Evolutionary conservation across 2,797 vertebrate genomes (phyloP).

Genomic region (Psittacula derbiana): DNA sequence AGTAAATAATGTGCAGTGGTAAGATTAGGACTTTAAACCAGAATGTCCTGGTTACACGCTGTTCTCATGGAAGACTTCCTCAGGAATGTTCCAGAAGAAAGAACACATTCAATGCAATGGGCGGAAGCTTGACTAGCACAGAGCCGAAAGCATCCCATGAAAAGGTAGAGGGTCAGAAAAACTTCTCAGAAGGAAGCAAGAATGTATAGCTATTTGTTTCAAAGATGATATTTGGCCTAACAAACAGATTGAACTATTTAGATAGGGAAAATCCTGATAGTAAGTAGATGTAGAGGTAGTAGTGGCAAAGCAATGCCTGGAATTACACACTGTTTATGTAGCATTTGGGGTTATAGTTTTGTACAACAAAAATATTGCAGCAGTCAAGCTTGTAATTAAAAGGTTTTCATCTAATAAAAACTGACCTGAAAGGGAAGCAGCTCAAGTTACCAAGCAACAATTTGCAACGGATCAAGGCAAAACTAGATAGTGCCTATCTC

Average conservation of each 20-base stretch:
- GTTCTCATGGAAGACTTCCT: not conserved
- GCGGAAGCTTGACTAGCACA: not conserved
- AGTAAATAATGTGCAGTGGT: not conserved
- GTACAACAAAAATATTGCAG: slow-evolving; percentile 15
- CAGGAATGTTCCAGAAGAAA: not conserved
- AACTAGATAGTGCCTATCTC: slow-evolving; percentile 29
- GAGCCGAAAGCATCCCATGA: not conserved
- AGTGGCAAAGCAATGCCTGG: not conserved
- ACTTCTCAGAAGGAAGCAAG: not conserved
- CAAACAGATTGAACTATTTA: not conserved
- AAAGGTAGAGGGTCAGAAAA: not conserved
- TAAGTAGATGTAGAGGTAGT: not conserved
- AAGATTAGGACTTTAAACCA: not conserved
- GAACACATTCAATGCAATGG: not conserved
- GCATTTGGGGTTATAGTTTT: slow-evolving; percentile 6
- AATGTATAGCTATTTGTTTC: not conserved
- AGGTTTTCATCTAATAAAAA: slow-evolving; percentile 35
- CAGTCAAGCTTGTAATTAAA: slow-evolving; percentile 35
- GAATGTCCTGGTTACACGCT: not conserved
- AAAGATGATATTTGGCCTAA: not conserved
- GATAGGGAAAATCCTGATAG: not conserved
- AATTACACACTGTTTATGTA: not conserved
- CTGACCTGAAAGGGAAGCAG: slow-evolving; percentile 25
- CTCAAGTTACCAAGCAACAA: slow-evolving; percentile 45
- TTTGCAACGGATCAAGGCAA: slow-evolving; percentile 38